Evolutionary conservation across 2,113 vertebrate genomes (phyloP).

Genomic region (zebrafish (Danio rerio)): GRCz12tu NC_133186.1:28183001-28183500

Average conservation of each 20-base stretch:
- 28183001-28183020: slow-evolving; percentile 63
- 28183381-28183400: not conserved
- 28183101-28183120: slow-evolving; percentile 38
- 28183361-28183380: not conserved
- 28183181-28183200: slow-evolving; percentile 7
- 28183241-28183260: slow-evolving; percentile 25
- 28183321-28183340: not conserved
- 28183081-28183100: slow-evolving; percentile 50
- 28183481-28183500: no score
- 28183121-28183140: slow-evolving; percentile 40
- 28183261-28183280: slow-evolving; percentile 27
- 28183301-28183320: slow-evolving; percentile 8
- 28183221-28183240: slow-evolving; percentile 16
- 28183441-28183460: no score
- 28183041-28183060: slow-evolving; percentile 58
- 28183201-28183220: slow-evolving; percentile 5
- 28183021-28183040: slow-evolving; percentile 69
- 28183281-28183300: not conserved
- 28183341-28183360: not conserved
- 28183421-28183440: no score
- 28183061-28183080: slow-evolving; percentile 58
- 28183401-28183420: no score
- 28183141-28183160: slow-evolving; percentile 9
- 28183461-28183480: no score
- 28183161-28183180: not conserved